Evolutionary conservation across 2,888 invertebrate genomes (phyloP), one percentile per base, ranked within the genome.

Genomic region (Drosophila crucigera): DNA sequence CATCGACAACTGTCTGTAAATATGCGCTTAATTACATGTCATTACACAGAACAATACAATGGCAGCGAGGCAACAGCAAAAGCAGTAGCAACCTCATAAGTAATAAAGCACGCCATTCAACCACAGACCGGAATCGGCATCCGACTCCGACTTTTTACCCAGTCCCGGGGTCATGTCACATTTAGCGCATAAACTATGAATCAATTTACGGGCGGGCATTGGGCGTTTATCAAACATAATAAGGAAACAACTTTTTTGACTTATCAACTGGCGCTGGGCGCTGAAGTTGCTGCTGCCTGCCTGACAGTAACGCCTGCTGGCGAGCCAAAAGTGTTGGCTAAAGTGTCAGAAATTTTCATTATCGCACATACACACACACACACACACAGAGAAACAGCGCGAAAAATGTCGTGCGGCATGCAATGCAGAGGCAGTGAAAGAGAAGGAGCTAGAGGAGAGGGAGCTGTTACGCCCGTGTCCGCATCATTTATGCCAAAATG

Each of bases 21-120:
- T 89, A 87, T 84, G 89, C 91, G 90, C 91, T 90, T 92, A 92
- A 92, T 92, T 92, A 91, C 92, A 91, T 92, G 92, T 90, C 92
- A 92, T 92, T 92, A 92, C 83, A 89, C 73, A 70, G 60, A 78
- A 78, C 70, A 78, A 73, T 72, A 64, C 73, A 79, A 65, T 58
- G 43, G 53, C 65, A 77, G 43, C 72, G 39, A 25, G 41, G 58
- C 71, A 76, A 22, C 43, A 50, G 39, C 55, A 60, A 50, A 33
- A 39, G 35, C 75, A 65, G 39, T 64, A 50, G 33, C 78, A 78
- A 80, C 53, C 87, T 89, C 84, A 89, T 84, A 89, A 86, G 84
- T 89, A 84, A 84, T 89, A 86, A 89, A 89, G 82, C 78, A 83
- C 89, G 79, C 49, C 73, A 78, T 66, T 66, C 65, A 80, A 85